Evolutionary conservation across 2,797 vertebrate species (phyloP), one percentile per base, ranked within the genome.

Genomic region (Apogon hyalosoma): DNA sequence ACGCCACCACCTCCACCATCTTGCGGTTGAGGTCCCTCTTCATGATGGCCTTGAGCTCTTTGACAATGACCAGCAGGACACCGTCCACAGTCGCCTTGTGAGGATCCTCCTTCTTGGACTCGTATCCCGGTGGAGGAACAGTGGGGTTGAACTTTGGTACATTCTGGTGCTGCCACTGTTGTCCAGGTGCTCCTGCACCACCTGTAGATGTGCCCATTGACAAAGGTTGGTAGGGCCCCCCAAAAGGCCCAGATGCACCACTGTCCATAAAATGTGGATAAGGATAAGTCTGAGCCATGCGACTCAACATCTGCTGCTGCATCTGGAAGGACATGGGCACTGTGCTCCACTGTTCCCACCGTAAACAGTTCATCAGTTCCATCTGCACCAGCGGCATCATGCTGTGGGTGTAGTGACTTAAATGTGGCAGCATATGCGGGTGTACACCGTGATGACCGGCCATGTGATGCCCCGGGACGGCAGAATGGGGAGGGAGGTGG

Each of bases 311-410:
- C 87, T 99, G 98, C 0, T 97, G 98, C 87, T 99, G 98, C 98
- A 99, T 99, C 91, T 99, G 98, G 90, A 99, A 97, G 81, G 97
- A 98, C 97, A 98, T 99, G 11, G 96, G 96, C 84, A 98, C 96
- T 11, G 95, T 95, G 0, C 96, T 96, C 97, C 97, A 99, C 84
- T 98, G 96, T 43, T 97, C 89, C 90, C 89, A 90, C 1, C 82
- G 94, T 70, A 98, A 58, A 71, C 96, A 96, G 8, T 92, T 98
- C 88, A 98, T 97, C 86, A 99, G 94, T 61, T 98, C 97, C 91
- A 98, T 94, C 41, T 96, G 97, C 93, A 98, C 92, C 89, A 98
- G 90, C 0, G 96, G 95, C 86, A 97, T 94, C 92, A 98, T 96
- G 84, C 93, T 90, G 0, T 91, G 96, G 0, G 94, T 87, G 87